Evolutionary conservation across 2,797 vertebrate species (phyloP).

Genomic region (Chelmon rostratus): DNA sequence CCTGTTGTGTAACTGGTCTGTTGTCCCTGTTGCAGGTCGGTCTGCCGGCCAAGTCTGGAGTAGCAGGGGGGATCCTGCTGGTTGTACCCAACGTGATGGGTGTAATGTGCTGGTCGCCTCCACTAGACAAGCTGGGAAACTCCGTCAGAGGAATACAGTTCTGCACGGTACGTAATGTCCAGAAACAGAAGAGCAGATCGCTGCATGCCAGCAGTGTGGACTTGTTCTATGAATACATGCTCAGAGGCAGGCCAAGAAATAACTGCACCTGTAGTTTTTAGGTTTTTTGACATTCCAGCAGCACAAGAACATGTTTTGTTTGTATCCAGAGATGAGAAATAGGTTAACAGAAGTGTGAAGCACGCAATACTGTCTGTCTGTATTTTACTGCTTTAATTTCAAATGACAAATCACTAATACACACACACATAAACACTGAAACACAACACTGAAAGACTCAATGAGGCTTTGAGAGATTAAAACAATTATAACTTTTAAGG

Average conservation of each 20-base stretch:
- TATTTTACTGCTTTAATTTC: neutral
- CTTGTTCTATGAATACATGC: neutral
- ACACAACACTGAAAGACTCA: no score
- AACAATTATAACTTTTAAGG: no score
- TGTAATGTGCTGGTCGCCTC: constrained; percentile 97
- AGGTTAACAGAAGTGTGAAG: neutral
- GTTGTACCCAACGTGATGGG: constrained; percentile 99
- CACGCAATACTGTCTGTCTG: neutral
- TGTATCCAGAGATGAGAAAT: neutral
- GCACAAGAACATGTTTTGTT: neutral
- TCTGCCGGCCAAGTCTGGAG: constrained; percentile 96
- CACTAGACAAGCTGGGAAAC: constrained; percentile 96
- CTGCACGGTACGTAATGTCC: constrained; percentile 88
- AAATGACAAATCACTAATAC: neutral
- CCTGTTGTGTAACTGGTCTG: constrained; percentile 28
- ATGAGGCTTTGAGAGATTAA: no score
- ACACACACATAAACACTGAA: no score
- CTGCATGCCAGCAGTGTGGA: neutral
- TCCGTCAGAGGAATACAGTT: constrained; percentile 97
- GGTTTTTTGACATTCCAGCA: neutral
- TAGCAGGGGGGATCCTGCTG: constrained; percentile 94
- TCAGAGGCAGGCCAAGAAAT: neutral
- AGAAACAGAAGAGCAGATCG: neutral
- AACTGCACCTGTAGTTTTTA: neutral
- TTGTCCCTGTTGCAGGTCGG: constrained; percentile 87